These are phyloP conservation scores for Hypercompe scribonia DNA, from an alignment of 2,888 invertebrate genomes.

Conservation along the genomic window DNA sequence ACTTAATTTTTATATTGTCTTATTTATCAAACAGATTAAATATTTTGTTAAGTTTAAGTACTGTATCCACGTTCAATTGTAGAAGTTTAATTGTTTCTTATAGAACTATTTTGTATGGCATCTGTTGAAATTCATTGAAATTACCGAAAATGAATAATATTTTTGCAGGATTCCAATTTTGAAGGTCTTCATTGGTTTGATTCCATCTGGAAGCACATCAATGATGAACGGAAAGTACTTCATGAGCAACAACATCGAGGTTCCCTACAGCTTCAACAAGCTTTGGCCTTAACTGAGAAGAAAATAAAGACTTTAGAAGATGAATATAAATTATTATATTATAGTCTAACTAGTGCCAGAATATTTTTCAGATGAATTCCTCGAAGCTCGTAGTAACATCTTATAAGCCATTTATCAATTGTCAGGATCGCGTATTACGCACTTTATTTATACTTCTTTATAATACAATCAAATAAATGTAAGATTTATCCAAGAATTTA, in stretches of 20 bases:
- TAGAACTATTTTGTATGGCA: background rate
- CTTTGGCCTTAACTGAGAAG: constrained; percentile 95
- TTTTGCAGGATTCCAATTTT: constrained; percentile 89
- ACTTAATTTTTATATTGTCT: too few relatives aligned
- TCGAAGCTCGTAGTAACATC: background rate
- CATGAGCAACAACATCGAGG: constrained; percentile 89
- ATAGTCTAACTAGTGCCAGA: constrained; percentile 96
- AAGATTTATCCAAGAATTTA: background rate
- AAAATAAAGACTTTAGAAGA: constrained; percentile 90
- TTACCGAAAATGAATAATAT: background rate
- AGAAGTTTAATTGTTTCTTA: background rate
- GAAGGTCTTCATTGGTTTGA: constrained; percentile 98
- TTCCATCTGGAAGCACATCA: constrained; percentile 92
- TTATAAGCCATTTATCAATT: background rate
- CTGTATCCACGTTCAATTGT: background rate
- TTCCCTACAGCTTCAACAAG: constrained; percentile 97
- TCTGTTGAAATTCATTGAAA: background rate
- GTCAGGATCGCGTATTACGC: background rate
- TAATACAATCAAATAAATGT: background rate
- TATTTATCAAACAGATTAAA: too few relatives aligned
- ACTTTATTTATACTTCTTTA: background rate
- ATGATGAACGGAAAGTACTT: constrained; percentile 86
- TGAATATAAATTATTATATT: constrained; percentile 96
- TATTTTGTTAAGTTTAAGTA: background rate
- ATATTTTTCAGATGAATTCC: constrained; percentile 94